Conservation (phyloP, 2,888 invertebrate species). For the Magallana nippona region DNA sequence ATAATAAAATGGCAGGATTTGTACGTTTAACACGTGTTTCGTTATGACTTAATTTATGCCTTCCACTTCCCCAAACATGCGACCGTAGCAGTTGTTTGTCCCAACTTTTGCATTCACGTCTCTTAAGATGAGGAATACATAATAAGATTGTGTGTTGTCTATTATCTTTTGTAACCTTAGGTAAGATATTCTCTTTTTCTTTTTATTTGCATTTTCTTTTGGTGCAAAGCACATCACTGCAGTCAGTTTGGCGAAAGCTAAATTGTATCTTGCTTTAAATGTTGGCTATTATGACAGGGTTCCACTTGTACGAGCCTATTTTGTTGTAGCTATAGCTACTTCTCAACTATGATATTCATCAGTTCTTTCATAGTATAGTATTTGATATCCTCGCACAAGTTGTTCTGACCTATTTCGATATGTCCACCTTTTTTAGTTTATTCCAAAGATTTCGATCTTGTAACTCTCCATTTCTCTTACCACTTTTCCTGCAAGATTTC, state of each 20-base stretch:
- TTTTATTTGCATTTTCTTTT: neutral
- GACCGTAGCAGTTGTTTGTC: too few species aligned
- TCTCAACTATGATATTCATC: neutral
- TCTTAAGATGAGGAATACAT: neutral
- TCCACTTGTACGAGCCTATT: neutral
- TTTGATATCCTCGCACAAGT: slow-evolving; percentile 10
- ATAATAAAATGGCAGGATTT: too few species aligned
- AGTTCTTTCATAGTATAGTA: neutral
- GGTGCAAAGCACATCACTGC: neutral
- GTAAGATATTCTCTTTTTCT: neutral
- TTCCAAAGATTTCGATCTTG: neutral
- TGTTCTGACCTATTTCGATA: neutral
- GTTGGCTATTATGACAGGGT: neutral
- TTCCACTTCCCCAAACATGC: too few species aligned
- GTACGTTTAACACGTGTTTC: too few species aligned
- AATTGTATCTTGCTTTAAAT: neutral
- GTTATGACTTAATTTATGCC: too few species aligned
- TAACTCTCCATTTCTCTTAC: slow-evolving; percentile 21
- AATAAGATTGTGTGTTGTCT: neutral
- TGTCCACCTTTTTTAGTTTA: neutral
- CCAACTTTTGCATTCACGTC: neutral
- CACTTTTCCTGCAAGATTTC: slow-evolving; percentile 32
- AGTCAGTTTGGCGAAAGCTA: neutral
- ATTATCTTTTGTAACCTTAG: neutral
- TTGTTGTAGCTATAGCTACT: neutral